Percentiles rank a stretch among this genome's conserved stretches.
Conservation (phyloP, 2,113 vertebrate species). For the Leptobrachium leishanense region DNA sequence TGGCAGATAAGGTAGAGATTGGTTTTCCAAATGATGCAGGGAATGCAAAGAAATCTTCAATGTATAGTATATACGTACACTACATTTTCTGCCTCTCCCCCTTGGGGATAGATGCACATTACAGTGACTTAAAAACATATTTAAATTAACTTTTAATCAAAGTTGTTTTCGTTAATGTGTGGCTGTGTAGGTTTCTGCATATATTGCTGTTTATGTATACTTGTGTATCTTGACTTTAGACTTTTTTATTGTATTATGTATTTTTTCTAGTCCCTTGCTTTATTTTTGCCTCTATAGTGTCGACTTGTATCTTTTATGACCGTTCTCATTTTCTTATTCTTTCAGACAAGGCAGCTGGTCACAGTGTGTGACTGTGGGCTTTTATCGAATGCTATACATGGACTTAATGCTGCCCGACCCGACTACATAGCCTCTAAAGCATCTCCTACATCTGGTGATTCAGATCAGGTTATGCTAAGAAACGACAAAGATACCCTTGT, state of each 20-base stretch:
- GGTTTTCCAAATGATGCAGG: neutral
- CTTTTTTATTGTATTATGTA: no score
- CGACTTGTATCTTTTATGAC: neutral
- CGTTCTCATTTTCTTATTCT: conserved; percentile 3
- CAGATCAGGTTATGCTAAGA: conserved; percentile 91
- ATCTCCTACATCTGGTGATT: conserved; percentile 85
- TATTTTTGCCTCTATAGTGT: neutral
- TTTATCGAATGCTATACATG: conserved; percentile 90
- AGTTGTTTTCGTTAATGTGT: neutral
- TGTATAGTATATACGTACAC: no score
- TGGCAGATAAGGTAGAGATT: conserved; percentile 87
- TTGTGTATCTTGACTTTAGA: no score
- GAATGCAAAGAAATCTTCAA: no score
- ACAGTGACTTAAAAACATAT: no score
- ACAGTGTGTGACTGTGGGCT: conserved; percentile 94
- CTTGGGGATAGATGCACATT: no score
- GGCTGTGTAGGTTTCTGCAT: neutral
- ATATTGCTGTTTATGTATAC: neutral
- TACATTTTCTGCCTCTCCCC: no score
- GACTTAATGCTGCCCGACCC: conserved; percentile 87
- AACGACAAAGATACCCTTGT: conserved; percentile 95
- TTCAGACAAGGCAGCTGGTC: conserved; percentile 91
- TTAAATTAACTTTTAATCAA: no score
- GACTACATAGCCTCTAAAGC: conserved; percentile 95
- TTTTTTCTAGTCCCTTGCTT: no score